Percentiles rank a stretch among this genome's conserved stretches.
Conservation (phyloP, 2,888 invertebrate species). For the Steinernema hermaphroditum region DNA sequence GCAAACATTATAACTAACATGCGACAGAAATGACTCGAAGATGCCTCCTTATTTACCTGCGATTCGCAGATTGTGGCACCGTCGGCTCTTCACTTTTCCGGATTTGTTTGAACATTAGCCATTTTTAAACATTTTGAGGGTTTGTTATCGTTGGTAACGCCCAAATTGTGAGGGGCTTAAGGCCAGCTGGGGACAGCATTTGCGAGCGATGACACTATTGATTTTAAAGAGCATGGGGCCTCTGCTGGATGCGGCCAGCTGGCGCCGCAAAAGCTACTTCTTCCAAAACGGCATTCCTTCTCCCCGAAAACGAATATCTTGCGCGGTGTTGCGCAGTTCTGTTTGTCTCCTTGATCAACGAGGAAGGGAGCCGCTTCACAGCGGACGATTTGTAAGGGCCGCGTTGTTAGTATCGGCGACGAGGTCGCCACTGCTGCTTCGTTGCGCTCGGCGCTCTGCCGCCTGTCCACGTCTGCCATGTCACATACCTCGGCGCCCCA, state of each 20-base stretch:
- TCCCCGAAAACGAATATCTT: neutral
- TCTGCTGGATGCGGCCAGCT: neutral
- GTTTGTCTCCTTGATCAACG: constrained; percentile 13
- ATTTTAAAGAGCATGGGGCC: constrained; percentile 24
- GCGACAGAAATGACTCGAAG: too few relatives aligned
- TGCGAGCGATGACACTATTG: constrained; percentile 28
- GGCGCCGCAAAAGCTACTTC: constrained; percentile 15
- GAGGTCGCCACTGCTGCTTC: neutral
- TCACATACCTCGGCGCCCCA: constrained; percentile 10
- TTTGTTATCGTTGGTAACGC: constrained; percentile 11
- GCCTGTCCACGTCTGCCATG: constrained; percentile 17
- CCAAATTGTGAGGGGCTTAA: neutral
- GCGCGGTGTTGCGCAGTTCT: constrained; percentile 17
- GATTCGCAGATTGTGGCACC: too few relatives aligned
- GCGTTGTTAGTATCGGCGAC: neutral
- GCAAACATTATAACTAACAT: too few relatives aligned
- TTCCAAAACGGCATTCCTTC: constrained; percentile 24
- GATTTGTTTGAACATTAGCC: too few relatives aligned
- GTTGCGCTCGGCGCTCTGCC: neutral
- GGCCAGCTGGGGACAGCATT: constrained; percentile 28
- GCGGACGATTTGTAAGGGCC: constrained; percentile 5
- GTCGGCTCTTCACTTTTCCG: too few relatives aligned
- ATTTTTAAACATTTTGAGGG: neutral
- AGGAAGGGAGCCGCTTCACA: neutral
- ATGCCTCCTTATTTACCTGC: neutral